A percentile compares a stretch with the other conserved stretches of the same genome.
phyloP scores from a whole-genome alignment of 2,888 invertebrate species.

The Athalia cordata region DNA sequence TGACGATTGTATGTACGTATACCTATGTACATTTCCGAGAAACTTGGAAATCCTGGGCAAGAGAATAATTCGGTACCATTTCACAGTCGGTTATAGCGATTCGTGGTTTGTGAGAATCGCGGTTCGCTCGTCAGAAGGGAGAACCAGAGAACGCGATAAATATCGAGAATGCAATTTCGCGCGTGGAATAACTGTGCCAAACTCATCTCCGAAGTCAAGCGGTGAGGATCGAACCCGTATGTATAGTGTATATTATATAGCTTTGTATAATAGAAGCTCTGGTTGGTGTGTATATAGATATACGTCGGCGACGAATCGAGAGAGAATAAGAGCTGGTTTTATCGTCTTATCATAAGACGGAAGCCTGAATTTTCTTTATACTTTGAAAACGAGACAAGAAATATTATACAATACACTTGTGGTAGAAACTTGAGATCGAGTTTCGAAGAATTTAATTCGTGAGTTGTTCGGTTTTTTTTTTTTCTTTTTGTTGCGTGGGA shows the following conservation, averaged over 20 bases:
- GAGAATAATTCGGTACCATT: conserved; percentile 1
- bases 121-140: conserved; percentile 22
- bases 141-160: conserved; percentile 33
- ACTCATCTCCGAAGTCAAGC: conserved; percentile 39
- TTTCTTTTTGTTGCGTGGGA: not conserved
- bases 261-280: conserved; percentile 7
- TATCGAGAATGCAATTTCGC: conserved; percentile 41
- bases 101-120: conserved; percentile 11
- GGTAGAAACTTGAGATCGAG: no score
- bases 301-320: no score
- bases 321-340: no score
- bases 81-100: conserved; percentile 4
- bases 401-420: no score
- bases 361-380: no score
- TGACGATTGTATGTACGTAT: not conserved
- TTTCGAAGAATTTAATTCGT: no score
- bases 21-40: no score
- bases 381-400: no score
- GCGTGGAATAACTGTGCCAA: conserved; percentile 36
- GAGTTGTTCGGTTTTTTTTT: no score
- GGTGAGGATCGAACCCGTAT: conserved; percentile 28
- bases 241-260: not conserved
- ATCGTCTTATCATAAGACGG: no score
- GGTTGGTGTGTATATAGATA: not conserved
- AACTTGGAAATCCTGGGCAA: conserved; percentile 23